Evolutionary conservation across 2,888 invertebrate genomes (phyloP), one percentile per base, ranked within the genome.

Genomic region (Leuctra nigra): DNA sequence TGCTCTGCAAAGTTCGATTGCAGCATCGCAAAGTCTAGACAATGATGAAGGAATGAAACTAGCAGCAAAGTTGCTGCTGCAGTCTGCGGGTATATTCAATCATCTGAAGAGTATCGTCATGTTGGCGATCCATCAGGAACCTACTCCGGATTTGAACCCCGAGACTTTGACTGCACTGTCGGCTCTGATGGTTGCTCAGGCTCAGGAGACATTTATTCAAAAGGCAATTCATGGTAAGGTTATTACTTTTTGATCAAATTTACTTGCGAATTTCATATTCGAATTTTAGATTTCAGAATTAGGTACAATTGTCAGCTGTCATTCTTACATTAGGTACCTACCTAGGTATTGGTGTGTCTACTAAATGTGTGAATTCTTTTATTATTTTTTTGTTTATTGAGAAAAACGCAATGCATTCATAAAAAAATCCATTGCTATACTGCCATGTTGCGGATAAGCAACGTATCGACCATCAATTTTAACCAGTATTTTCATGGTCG

Each of bases 201-300:
- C 95, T 7, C 99, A 99, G 75, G 99, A 99, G 76, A 88, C 94
- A 63, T 91, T 98, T 71, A 92, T 93, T 48, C 83, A 87, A 68
- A 99, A 99, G 76, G 96, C 97, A 53, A 87, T 91, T 62, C 81
- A 84, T 68, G 90, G 86, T 84, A 68, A 68, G 64, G 16, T 41
- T 11, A 44, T 18, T 18, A 18, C n/a, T n/a, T n/a, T 41, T 4
- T 14, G 18, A 29, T 29, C 29, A 29, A n/a, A n/a, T n/a, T n/a
- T n/a, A n/a, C n/a, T n/a, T n/a, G n/a, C n/a, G n/a, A n/a, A n/a
- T n/a, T n/a, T n/a, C n/a, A n/a, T n/a, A n/a, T n/a, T n/a, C n/a
- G n/a, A n/a, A n/a, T n/a, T n/a, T n/a, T n/a, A n/a, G n/a, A n/a
- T n/a, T n/a, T n/a, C n/a, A n/a, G n/a, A n/a, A n/a, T n/a, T n/a